Evolutionary conservation across 2,113 vertebrate species (phyloP), one percentile per base, ranked within the genome.

Genomic region (Leptobrachium leishanense): DNA sequence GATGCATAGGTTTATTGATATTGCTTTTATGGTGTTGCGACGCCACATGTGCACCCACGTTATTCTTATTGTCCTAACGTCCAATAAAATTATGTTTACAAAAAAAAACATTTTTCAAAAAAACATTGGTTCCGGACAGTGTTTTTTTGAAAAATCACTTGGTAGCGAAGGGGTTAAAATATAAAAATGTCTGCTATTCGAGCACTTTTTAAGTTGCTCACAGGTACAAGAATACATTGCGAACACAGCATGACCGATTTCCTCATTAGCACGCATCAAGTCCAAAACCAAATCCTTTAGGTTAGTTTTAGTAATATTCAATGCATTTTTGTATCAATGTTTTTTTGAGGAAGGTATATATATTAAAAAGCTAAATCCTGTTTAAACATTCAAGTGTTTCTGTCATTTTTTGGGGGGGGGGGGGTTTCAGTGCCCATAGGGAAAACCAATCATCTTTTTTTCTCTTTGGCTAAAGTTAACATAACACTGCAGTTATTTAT

Each of bases 391-490:
- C 46, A 50, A 12, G 55, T 59, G 6, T 15, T 59, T 11, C 55
- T 59, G 3, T 15, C 13, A 59, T 59, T 59, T 54, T 53, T 59
- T 59, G 55, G 9, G 55, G 3, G 0, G 3, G 55, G 9, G 55
- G 3, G 0, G 3, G 9, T 59, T 59, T 13, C 55, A 3, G 9
- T 59, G 13, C 11, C 55, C 3, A 59, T 59, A 77, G 43, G 54
- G 75, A 67, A 59, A 79, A 65, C 67, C 70, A 79, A 74, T 79
- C 46, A 73, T 67, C 43, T 76, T 76, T 64, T 53, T 68, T 39
- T 59, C 2, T 2, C 59, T 44, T 12, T 57, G 46, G 44, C 64
- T 50, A 46, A 68, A 41, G 9, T 59, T 70, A 71, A 68, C 41
- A 64, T 68, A 81, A 59, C 41, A 55, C 64, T 59, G 53, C 70